A percentile compares a stretch with the other conserved stretches of the same genome.
These are phyloP conservation scores for Hemicordylus capensis DNA, from an alignment of 2,113 vertebrate genomes.

Conservation along the genomic window DNA sequence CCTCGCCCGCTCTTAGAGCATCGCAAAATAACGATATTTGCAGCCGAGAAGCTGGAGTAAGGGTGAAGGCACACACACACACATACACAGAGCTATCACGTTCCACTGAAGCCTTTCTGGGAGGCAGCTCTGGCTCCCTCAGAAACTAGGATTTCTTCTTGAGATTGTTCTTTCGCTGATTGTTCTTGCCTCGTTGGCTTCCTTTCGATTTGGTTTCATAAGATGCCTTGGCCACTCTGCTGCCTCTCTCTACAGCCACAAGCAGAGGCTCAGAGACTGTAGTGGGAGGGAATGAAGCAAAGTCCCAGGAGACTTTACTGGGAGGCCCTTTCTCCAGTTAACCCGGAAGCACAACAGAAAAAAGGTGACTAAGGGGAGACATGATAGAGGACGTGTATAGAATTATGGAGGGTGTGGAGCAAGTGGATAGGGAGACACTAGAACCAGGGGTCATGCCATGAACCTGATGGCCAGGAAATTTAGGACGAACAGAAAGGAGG, in stretches of 20 bases:
- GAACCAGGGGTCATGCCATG: no score
- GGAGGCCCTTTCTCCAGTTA: no score
- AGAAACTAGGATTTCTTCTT: accelerated
- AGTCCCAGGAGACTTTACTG: accelerated
- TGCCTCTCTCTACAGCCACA: background rate
- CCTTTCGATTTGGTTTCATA: background rate
- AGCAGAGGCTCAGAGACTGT: background rate
- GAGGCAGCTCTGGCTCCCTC: background rate
- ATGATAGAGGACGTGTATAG: no score
- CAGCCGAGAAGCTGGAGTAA: background rate
- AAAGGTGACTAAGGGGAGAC: no score
- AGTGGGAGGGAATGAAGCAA: background rate
- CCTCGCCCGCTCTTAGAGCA: background rate
- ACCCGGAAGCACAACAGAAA: background rate
- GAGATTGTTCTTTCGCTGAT: background rate
- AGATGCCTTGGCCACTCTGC: background rate
- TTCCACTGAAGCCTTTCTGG: background rate
- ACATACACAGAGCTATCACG: background rate
- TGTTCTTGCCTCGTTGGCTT: background rate
- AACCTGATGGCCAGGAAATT: no score
- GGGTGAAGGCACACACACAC: accelerated
- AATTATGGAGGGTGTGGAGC: no score
- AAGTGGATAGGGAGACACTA: no score
- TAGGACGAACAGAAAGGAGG: no score
- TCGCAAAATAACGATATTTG: background rate